Evolutionary conservation across 1,140 invertebrate genomes (phyloP).

Genomic region (Cardiocondyla obscurior): DNA sequence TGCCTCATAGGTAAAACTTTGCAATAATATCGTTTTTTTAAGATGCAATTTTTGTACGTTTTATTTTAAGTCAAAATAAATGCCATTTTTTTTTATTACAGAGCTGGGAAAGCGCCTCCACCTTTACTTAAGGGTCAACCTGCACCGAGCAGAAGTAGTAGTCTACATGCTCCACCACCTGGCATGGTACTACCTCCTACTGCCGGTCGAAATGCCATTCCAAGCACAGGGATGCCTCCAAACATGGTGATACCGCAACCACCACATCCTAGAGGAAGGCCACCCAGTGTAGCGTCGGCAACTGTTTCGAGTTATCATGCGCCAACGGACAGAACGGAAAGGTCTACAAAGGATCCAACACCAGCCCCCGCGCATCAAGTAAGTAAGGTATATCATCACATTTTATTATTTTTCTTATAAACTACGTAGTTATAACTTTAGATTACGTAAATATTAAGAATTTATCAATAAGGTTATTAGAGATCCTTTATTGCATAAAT

Average conservation of each 20-base stretch:
- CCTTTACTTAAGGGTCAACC: constrained; percentile 80
- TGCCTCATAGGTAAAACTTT: constrained; percentile 76
- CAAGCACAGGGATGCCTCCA: constrained; percentile 84
- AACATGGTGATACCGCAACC: constrained; percentile 87
- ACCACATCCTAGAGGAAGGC: constrained; percentile 82
- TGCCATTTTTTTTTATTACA: constrained; percentile 71
- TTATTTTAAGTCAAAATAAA: constrained; percentile 28
- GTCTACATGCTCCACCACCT: constrained; percentile 85
- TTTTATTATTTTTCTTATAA: constrained; percentile 11
- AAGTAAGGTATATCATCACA: constrained; percentile 64
- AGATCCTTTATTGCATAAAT: background rate
- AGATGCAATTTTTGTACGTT: background rate
- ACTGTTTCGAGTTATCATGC: constrained; percentile 82
- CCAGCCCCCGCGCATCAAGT: constrained; percentile 82
- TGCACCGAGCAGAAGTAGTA: constrained; percentile 80
- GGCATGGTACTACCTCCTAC: constrained; percentile 85
- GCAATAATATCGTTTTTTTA: background rate
- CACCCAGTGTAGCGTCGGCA: constrained; percentile 71
- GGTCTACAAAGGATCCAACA: constrained; percentile 83
- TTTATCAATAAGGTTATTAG: background rate
- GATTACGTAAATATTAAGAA: background rate
- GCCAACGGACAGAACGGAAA: constrained; percentile 81
- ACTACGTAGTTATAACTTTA: background rate
- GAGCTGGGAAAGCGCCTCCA: constrained; percentile 81
- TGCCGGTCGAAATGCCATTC: constrained; percentile 81